A percentile compares a stretch with the other conserved stretches of the same genome.
phyloP scores from a whole-genome alignment of 2,797 vertebrate species.

The Tauraco hartlaubi region DNA sequence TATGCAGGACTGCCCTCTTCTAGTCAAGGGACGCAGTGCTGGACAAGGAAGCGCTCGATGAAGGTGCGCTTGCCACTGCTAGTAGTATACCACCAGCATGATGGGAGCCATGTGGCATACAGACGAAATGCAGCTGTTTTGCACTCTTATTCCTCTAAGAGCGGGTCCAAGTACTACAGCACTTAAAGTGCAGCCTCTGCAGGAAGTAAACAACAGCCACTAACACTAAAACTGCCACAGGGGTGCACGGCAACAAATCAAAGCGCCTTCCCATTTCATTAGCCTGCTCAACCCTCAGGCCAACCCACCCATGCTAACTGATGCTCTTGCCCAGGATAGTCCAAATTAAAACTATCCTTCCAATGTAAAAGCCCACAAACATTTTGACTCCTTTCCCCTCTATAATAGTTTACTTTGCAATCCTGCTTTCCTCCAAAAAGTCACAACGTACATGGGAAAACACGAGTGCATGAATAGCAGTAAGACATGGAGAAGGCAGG shows the following conservation, averaged over 20 bases:
- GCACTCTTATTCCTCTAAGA: not conserved
- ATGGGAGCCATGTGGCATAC: accelerated
- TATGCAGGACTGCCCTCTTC: not conserved
- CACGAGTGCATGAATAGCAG: not conserved
- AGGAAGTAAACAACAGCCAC: not conserved
- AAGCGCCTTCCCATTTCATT: not conserved
- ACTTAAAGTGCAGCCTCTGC: not conserved
- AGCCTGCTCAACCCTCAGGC: not conserved
- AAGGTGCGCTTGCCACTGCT: not conserved
- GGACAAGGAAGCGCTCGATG: not conserved
- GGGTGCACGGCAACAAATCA: not conserved
- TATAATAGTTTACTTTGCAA: not conserved
- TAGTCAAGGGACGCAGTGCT: not conserved
- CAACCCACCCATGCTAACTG: not conserved
- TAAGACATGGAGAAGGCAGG: not conserved
- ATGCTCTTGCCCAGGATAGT: not conserved
- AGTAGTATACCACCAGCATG: accelerated
- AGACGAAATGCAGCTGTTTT: not conserved
- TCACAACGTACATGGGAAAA: accelerated
- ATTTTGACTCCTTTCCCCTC: not conserved
- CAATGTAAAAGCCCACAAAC: not conserved
- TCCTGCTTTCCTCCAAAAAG: not conserved
- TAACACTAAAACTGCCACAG: not conserved
- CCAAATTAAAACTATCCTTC: not conserved
- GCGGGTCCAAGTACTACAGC: not conserved